Evolutionary conservation across 2,797 vertebrate genomes (phyloP), one percentile per base, ranked within the genome.

Genomic region (Merluccius polli): DNA sequence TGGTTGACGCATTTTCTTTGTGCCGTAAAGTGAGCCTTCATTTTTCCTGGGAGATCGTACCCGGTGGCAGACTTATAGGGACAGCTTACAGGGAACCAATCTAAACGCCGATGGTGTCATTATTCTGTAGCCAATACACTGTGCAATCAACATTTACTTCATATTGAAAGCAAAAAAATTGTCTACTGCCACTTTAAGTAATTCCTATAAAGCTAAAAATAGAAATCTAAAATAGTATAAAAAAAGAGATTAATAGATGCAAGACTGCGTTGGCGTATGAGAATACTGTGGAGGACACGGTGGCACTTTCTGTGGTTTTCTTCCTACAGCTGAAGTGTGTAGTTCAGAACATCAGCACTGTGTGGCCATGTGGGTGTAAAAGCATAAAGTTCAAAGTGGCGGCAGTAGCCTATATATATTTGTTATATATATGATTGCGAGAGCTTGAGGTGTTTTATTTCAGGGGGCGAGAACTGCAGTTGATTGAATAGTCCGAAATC

Each of bases 381-480:
- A 78, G 52, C 77, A 81, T 78, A 77, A 86, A 82, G 79, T 88
- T 76, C 35, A 83, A 74, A 78, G 80, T 82, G 82, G 79, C 75
- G 73, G 11, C 71, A 79, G 73, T 76, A 82, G 71, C n/a, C n/a
- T 76, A 71, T 70, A 80, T 71, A 1, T 52, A n/a, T 52, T 16
- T 48, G 48, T 52, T 52, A 52, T 52, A 52, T 21, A 52, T 52
- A 18, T 18, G 18, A 52, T n/a, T 15, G 18, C 15, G 21, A 52
- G 16, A 52, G 33, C 33, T 35, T 35, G 8, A 35, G 33, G 33
- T 3, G 33, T 35, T 8, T 3, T n/a, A 35, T 35, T 35, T 35
- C 33, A 35, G 33, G 33, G 33, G 8, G 33, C 33, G 8, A 3
- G 33, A n/a, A n/a, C n/a, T n/a, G n/a, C n/a, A n/a, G 3, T 35